Evolutionary conservation across 1,140 invertebrate genomes (phyloP).

Genomic region (Drosophila bocqueti): DNA sequence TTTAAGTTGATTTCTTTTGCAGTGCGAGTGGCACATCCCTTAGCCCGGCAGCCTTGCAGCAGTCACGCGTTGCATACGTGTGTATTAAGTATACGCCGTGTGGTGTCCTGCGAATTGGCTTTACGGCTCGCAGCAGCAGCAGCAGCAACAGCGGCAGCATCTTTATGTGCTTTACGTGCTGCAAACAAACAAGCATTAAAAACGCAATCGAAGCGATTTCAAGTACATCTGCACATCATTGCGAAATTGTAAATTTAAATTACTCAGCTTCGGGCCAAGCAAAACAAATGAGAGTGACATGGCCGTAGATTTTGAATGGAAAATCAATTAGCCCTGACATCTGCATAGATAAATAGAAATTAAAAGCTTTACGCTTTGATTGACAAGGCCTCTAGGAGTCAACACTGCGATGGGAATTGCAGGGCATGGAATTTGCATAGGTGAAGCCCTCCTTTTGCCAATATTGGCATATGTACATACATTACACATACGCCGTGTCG

Average conservation of each 20-base stretch:
- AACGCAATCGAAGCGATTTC: conserved; percentile 36
- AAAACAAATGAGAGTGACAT: conserved; percentile 18
- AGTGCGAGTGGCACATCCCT: conserved; percentile 5
- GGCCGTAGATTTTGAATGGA: neutral
- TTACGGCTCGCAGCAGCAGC: conserved; percentile 10
- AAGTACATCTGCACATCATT: conserved; percentile 34
- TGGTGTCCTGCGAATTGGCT: conserved; percentile 63
- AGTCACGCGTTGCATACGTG: conserved; percentile 75
- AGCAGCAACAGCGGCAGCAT: conserved; percentile 18
- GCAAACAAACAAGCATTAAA: conserved; percentile 54
- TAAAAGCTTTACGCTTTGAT: conserved; percentile 10
- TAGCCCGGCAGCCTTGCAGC: conserved; percentile 42
- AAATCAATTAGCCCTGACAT: conserved; percentile 54
- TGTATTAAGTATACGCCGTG: conserved; percentile 75
- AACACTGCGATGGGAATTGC: conserved; percentile 31
- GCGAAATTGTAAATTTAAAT: conserved; percentile 52
- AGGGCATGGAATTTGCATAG: conserved; percentile 37
- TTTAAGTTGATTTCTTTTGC: conserved; percentile 73
- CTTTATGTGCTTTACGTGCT: conserved; percentile 77
- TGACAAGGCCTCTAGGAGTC: conserved; percentile 33
- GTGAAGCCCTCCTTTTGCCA: conserved; percentile 7
- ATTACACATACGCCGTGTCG: conserved; percentile 43
- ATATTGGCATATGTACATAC: conserved; percentile 32
- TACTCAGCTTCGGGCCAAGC: conserved; percentile 4
- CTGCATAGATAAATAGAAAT: conserved; percentile 57